Base-by-base conservation (phyloP, 2,888 invertebrate genomes). In the Drosophila seclusa region DNA sequence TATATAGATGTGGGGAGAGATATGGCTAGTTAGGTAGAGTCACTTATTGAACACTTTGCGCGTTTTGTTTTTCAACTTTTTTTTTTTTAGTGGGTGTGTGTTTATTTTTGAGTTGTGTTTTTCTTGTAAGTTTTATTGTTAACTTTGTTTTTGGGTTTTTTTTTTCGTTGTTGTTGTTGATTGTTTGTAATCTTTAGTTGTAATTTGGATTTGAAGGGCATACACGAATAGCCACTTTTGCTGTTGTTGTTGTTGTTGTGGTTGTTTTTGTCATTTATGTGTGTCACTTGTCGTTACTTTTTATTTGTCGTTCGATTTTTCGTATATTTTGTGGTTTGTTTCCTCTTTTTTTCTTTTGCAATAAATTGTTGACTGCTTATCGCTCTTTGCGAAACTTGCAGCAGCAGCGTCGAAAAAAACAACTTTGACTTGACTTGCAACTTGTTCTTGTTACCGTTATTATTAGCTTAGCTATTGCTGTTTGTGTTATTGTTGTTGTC, bases 171-270 rank as follows among this genome's bases (percentile, higher is more conserved):
- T 34, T 38, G n/a, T n/a, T 8, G 42, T 18, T 57, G 58, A 62
- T 65, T 24, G 24, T 11, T 36, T 74, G 48, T 58, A 42, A 59
- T 48, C 34, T 72, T 78, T 69, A 65, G 78, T 72, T 79, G 79
- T 66, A 76, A 63, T 76, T 76, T 73, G 32, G 57, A 48, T 81
- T 81, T 83, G 76, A 83, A 83, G 80, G 81, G 80, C 81, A 76
- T 55, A 83, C 72, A 63, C 73, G 40, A 66, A 59, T 73, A 52
- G 49, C 32, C 55, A 74, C 64, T 63, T 48, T 69, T 61, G 48
- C 59, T 53, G 36, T 50, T 60, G 32, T 32, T 32, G 32, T 32
- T 32, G 31, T 60, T 53, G 55, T 48, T 63, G 59, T 80, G 59
- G 34, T 31, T 58, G 34, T 27, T 48, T 24, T 58, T 58, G 52